phyloP scores from a whole-genome alignment of 2,113 vertebrate genomes.

The Oryzias melastigma region DNA sequence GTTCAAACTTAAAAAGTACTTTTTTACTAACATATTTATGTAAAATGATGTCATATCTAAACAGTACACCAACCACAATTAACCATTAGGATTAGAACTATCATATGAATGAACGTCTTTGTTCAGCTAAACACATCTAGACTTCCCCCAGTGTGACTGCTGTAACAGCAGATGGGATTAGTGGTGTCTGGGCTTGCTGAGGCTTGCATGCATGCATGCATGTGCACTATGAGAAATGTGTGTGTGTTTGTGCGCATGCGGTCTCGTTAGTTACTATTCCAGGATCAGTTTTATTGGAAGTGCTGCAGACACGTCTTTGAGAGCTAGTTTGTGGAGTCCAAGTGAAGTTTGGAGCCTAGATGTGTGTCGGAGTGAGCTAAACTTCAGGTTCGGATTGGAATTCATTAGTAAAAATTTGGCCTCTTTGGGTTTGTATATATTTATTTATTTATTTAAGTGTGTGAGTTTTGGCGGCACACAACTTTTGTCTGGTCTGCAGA shows the following conservation, averaged over 20 bases:
- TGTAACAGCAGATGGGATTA: slow-evolving; percentile 61
- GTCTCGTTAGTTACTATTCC: too few species aligned
- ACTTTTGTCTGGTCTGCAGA: background rate
- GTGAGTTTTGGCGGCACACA: background rate
- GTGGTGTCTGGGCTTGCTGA: slow-evolving; percentile 45
- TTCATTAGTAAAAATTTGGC: too few species aligned
- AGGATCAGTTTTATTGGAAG: too few species aligned
- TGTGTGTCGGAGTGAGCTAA: too few species aligned
- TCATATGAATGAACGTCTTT: slow-evolving; percentile 24
- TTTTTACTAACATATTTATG: background rate
- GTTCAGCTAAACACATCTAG: slow-evolving; percentile 3
- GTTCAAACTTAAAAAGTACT: slow-evolving; percentile 5
- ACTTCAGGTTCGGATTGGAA: too few species aligned
- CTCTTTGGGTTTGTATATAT: too few species aligned
- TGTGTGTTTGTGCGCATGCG: slow-evolving; percentile 2
- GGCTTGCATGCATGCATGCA: slow-evolving; percentile 38
- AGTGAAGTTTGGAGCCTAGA: too few species aligned
- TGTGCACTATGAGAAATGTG: slow-evolving; percentile 41
- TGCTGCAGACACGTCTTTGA: too few species aligned
- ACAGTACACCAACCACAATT: background rate
- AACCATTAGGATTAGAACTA: slow-evolving; percentile 1
- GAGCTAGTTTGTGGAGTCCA: too few species aligned
- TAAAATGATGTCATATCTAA: background rate
- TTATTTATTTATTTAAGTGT: slow-evolving; percentile 8
- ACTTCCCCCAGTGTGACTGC: slow-evolving; percentile 47